Base-by-base conservation (phyloP, 2,888 invertebrate genomes). In the Gnatocerus cornutus region DNA sequence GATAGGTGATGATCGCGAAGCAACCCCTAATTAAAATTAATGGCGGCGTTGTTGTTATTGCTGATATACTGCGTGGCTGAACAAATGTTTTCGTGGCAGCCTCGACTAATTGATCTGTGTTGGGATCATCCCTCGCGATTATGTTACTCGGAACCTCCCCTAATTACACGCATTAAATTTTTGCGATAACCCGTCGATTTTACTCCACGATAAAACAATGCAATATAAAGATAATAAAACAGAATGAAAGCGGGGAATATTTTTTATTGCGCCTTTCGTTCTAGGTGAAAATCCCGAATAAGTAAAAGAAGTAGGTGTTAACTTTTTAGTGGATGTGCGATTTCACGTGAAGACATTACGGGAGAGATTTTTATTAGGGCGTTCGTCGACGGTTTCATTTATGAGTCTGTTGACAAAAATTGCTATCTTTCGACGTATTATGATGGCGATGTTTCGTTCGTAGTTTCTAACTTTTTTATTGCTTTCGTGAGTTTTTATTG, bases 331-430 rank as follows among this genome's bases (percentile, higher is more conserved):
- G 52, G 52, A 52, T 63, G 63, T 52, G 63, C 46, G 52, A 63
- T 52, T 63, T 52, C 29, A 39, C 39, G 43, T 27, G 39, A 48
- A 50, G 13, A 21, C 43, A 41, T 43, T 56, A 43, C 16, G 27
- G 50, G 29, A 14, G 43, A 52, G 69, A 61, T 30, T 73, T 72
- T 71, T 71, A 73, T 69, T 73, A 69, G 68, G 71, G n/a, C 41
- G 55, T 64, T 21, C 21, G 21, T 21, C 21, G 21, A 21, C 72
- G 71, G 65, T 71, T 68, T 71, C 71, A 73, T 75, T 75, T 73
- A 74, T 72, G 71, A 71, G 68, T 71, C 71, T 74, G 73, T 75
- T 75, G 75, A 75, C 75, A 73, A 73, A 73, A 74, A 74, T 74
- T 71, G 72, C 70, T 69, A 74, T 71, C 71, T 72, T 72, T 74